Evolutionary conservation across 2,797 vertebrate species (phyloP), one percentile per base, ranked within the genome.

Genomic region (Danionella dracula): DNA sequence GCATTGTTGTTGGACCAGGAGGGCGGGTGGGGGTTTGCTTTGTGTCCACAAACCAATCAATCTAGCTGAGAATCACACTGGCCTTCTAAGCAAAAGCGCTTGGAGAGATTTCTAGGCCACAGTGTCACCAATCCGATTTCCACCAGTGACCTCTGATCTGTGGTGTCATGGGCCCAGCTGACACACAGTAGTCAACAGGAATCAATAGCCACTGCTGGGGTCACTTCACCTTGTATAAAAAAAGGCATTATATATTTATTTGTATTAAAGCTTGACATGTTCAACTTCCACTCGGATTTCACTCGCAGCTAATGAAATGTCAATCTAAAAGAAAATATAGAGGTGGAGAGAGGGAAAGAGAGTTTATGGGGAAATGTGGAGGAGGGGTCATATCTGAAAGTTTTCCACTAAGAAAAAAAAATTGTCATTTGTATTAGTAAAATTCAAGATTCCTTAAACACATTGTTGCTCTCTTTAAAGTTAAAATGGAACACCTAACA

Each of bases 201-300:
- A 90, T 93, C 90, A 77, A 92, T 92, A 90, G 86, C 84, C 83
- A 68, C 85, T 81, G 74, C 86, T 90, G 90, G 87, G 84, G 92
- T 92, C 90, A 92, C 85, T 90, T 85, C 86, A 73, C 87, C 84
- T 48, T 81, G 78, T 71, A 85, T 87, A 85, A 87, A 92, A 86
- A 80, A 75, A 79, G 56, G 58, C 74, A 81, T 83, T 76, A 78
- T 67, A 77, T 78, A 77, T 78, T 79, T 79, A 79, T 78, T 71
- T 68, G 65, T 77, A 88, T 88, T 86, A 90, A 92, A 92, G 87
- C 86, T 81, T 81, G 78, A 76, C 87, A 90, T 82, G 88, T 90
- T 89, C 90, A 90, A 38, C 83, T 92, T 91, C 90, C 90, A 92
- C 78, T 89, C 86, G 65, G 84, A 86, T 90, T 91, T 87, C 90